Evolutionary conservation across 2,888 invertebrate genomes (phyloP).

Genomic region (Machimus rusticus): DNA sequence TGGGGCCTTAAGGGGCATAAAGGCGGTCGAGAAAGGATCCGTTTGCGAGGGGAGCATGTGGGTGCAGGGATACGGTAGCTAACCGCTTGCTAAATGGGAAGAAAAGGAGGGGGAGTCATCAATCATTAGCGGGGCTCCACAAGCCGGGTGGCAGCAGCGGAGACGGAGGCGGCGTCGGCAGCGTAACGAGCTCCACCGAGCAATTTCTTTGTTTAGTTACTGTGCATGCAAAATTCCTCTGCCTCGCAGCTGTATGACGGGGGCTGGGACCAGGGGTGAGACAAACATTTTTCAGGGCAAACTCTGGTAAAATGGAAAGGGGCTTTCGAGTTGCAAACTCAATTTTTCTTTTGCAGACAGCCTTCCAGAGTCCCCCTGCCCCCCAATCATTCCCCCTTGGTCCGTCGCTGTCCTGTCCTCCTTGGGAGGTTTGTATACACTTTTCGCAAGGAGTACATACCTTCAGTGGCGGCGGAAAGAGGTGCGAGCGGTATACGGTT

Average conservation of each 20-base stretch:
- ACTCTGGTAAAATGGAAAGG: not conserved
- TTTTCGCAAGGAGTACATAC: not conserved
- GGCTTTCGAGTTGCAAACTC: conserved; percentile 9
- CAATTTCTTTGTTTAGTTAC: not conserved
- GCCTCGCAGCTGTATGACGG: not conserved
- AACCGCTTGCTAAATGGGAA: not conserved
- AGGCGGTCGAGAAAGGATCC: not conserved
- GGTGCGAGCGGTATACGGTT: not conserved
- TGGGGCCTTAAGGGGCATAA: not conserved
- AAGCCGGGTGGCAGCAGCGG: not conserved
- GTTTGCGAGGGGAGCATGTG: not conserved
- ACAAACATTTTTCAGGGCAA: conserved; percentile 8
- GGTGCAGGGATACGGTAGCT: not conserved
- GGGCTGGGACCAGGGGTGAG: not conserved
- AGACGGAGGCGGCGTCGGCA: no score
- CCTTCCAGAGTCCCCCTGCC: not conserved
- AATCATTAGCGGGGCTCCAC: not conserved
- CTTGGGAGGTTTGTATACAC: not conserved
- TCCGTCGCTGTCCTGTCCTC: not conserved
- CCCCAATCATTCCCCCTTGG: not conserved
- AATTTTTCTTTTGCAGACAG: conserved; percentile 14
- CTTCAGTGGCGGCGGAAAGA: not conserved
- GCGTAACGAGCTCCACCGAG: not conserved
- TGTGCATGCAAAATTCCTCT: conserved; percentile 3
- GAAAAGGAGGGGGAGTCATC: not conserved